Percentiles rank a stretch among this genome's conserved stretches.
Conservation (phyloP, 2,888 invertebrate genomes). For the Nezara viridula region DNA sequence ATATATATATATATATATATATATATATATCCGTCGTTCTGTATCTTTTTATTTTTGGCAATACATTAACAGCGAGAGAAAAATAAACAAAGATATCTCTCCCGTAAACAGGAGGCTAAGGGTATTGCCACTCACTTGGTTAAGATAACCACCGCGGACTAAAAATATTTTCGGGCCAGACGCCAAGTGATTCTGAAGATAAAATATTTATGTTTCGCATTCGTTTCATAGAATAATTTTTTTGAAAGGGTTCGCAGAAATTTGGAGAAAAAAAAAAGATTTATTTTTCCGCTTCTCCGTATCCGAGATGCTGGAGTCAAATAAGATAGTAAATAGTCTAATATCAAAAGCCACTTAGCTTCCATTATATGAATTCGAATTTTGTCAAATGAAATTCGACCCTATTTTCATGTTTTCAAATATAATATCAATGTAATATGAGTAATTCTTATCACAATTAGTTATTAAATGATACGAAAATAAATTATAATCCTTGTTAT, state of each 20-base stretch:
- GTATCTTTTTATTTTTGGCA: not conserved
- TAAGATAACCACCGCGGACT: not conserved
- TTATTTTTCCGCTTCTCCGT: not conserved
- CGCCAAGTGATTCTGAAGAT: not conserved
- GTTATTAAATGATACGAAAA: no score
- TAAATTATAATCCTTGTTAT: no score
- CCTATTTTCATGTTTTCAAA: no score
- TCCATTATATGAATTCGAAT: no score
- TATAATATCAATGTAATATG: no score
- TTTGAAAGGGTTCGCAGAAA: not conserved
- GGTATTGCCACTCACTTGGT: slow-evolving; percentile 15
- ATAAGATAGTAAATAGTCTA: not conserved
- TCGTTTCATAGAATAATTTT: slow-evolving; percentile 1
- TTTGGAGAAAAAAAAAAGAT: not conserved
- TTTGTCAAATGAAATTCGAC: no score
- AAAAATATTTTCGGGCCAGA: slow-evolving; percentile 8
- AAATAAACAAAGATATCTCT: not conserved
- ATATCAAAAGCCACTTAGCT: no score
- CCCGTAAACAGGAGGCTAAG: not conserved
- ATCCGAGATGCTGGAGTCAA: not conserved
- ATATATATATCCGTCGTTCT: no score
- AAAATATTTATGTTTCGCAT: slow-evolving; percentile 12
- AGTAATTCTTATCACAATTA: no score
- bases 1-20: no score
- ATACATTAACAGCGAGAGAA: not conserved